Evolutionary conservation across 2,888 invertebrate species (phyloP).

Genomic region (Epirrhoe tristata): DNA sequence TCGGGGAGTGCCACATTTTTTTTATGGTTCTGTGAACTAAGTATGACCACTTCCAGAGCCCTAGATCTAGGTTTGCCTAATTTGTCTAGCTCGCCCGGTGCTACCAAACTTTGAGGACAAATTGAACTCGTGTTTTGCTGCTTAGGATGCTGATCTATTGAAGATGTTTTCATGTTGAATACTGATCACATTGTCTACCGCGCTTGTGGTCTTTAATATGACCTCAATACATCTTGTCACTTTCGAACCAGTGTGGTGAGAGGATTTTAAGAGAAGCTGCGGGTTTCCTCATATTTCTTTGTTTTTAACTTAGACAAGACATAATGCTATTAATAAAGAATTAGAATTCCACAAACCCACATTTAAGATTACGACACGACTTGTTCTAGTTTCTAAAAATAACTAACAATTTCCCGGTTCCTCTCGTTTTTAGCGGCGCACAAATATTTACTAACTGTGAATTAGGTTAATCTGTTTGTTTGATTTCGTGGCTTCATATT

Average conservation of each 20-base stretch:
- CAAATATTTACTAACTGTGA: conserved; percentile 42
- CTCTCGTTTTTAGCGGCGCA: conserved; percentile 28
- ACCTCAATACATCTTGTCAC: too few relatives aligned
- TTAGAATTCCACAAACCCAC: conserved; percentile 5
- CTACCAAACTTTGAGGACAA: conserved; percentile 63
- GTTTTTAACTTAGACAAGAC: too few relatives aligned
- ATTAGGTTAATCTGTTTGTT: conserved; percentile 40
- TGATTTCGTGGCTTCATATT: conserved; percentile 16
- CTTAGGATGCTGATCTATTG: conserved; percentile 54
- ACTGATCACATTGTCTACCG: background rate
- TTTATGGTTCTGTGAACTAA: too few relatives aligned
- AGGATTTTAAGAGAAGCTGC: too few relatives aligned
- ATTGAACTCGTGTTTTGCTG: conserved; percentile 66
- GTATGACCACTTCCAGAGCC: conserved; percentile 10
- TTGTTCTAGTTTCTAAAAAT: conserved; percentile 23
- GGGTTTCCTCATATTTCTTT: too few relatives aligned
- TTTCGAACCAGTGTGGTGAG: too few relatives aligned
- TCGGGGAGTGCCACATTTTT: too few relatives aligned
- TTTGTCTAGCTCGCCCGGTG: conserved; percentile 62
- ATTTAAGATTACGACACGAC: background rate
- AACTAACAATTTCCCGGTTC: conserved; percentile 22
- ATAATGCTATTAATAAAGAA: background rate
- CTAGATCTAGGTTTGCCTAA: conserved; percentile 51
- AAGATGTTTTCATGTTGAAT: background rate
- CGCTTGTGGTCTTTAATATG: too few relatives aligned